Percentiles rank a stretch among this genome's conserved stretches.
These are phyloP conservation scores for Littorina saxatilis DNA, from an alignment of 1,140 invertebrate genomes.

Conservation along the genomic window DNA sequence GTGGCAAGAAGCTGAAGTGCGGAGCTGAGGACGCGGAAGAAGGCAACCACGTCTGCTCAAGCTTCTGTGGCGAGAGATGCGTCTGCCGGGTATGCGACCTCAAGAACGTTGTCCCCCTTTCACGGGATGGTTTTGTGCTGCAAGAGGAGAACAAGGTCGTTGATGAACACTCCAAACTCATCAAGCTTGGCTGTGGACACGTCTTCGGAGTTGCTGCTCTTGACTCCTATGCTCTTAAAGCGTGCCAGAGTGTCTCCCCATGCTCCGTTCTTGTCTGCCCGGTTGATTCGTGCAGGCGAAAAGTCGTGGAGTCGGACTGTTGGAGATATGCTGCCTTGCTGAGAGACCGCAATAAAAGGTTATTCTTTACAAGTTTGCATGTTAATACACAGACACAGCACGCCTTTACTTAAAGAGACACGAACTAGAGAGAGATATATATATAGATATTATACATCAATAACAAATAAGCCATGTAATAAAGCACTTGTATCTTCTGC, in stretches of 20 bases:
- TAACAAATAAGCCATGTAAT: too few relatives aligned
- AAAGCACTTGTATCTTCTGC: neutral
- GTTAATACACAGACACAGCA: neutral
- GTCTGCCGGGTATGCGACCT: slow-evolving; percentile 61
- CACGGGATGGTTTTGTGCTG: neutral
- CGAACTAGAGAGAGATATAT: too few relatives aligned
- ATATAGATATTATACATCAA: too few relatives aligned
- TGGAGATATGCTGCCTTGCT: slow-evolving; percentile 11
- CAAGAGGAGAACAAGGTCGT: neutral
- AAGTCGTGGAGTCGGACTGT: slow-evolving; percentile 12
- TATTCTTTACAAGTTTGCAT: neutral
- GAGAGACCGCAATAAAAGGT: neutral
- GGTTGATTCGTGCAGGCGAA: neutral
- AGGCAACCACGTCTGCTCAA: slow-evolving; percentile 79
- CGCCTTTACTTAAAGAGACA: neutral
- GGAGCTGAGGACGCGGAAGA: too few relatives aligned
- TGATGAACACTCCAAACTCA: neutral
- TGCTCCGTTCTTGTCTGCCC: neutral
- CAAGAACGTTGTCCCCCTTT: slow-evolving; percentile 16
- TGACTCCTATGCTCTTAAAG: slow-evolving; percentile 1
- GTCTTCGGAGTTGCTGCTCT: slow-evolving; percentile 8
- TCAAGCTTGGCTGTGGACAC: slow-evolving; percentile 25
- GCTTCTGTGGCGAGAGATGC: slow-evolving; percentile 80
- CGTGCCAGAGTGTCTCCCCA: neutral
- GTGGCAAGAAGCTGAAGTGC: neutral